Conservation (phyloP, 2,113 vertebrate species). For the Xyliphius kryptos region DNA sequence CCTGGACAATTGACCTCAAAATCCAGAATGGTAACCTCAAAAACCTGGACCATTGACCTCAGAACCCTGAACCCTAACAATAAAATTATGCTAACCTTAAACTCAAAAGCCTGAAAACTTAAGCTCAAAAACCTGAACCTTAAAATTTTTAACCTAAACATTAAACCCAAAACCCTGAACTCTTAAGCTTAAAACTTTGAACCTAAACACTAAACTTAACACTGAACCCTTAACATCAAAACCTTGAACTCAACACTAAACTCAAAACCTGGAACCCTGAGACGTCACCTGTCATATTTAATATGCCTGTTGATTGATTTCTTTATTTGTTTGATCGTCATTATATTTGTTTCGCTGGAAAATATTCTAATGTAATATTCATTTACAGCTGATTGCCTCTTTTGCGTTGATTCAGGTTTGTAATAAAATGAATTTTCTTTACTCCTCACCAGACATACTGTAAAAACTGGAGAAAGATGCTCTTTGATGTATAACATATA, state of each 20-base stretch:
- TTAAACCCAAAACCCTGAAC: not conserved
- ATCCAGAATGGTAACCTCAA: too few species aligned
- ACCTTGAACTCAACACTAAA: too few species aligned
- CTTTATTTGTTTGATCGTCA: too few species aligned
- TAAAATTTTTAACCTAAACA: too few species aligned
- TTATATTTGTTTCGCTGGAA: too few species aligned
- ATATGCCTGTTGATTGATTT: not conserved
- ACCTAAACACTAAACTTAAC: not conserved
- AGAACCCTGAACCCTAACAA: not conserved
- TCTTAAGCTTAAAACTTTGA: not conserved
- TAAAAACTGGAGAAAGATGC: not conserved
- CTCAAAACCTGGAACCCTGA: not conserved
- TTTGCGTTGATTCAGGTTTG: not conserved
- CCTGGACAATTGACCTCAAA: too few species aligned
- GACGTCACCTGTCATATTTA: not conserved
- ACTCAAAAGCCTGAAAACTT: not conserved
- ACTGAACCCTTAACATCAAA: too few species aligned
- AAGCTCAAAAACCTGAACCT: not conserved
- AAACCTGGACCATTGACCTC: not conserved
- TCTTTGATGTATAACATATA: not conserved
- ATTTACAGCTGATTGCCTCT: not conserved
- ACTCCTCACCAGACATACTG: constrained; percentile 1
- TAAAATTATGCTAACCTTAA: too few species aligned
- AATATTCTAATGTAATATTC: not conserved
- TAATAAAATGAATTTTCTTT: not conserved